Conservation (phyloP, 2,888 invertebrate genomes). For the Xanthia icteritia region DNA sequence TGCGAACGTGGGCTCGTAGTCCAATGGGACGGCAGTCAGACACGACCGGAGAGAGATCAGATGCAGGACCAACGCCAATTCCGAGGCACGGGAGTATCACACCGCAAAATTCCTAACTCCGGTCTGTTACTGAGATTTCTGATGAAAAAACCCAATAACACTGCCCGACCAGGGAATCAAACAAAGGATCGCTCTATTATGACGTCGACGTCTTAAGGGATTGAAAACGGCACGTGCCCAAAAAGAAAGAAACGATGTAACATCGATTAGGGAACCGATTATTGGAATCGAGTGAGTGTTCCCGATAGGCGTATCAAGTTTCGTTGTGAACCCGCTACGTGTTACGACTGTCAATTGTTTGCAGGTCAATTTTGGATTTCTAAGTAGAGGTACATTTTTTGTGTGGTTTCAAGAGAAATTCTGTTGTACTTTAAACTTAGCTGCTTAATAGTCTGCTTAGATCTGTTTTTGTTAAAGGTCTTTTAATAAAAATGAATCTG, state of each 20-base stretch:
- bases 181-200: not conserved
- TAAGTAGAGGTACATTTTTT: not conserved
- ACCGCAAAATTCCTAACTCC: not conserved
- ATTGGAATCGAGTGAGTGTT: conserved; percentile 52
- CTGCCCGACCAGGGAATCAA: not conserved
- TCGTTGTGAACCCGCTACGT: conserved; percentile 37
- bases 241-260: conserved; percentile 34
- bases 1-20: too few species aligned
- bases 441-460: too few species aligned
- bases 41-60: too few species aligned
- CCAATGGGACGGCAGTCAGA: too few species aligned
- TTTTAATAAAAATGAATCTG: too few species aligned
- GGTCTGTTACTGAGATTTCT: not conserved
- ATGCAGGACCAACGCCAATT: not conserved
- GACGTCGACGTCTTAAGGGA: not conserved
- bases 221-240: conserved; percentile 16
- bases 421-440: not conserved
- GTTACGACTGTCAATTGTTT: conserved; percentile 29
- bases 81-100: not conserved
- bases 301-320: conserved; percentile 54
- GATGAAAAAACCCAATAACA: not conserved
- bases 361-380: conserved; percentile 21
- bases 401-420: not conserved
- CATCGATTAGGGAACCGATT: conserved; percentile 54
- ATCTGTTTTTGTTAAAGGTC: too few species aligned